A percentile compares a stretch with the other conserved stretches of the same genome.
These are phyloP conservation scores for Anguilla japonica DNA, from an alignment of 2,113 vertebrate species.

Conservation along the genomic window DNA sequence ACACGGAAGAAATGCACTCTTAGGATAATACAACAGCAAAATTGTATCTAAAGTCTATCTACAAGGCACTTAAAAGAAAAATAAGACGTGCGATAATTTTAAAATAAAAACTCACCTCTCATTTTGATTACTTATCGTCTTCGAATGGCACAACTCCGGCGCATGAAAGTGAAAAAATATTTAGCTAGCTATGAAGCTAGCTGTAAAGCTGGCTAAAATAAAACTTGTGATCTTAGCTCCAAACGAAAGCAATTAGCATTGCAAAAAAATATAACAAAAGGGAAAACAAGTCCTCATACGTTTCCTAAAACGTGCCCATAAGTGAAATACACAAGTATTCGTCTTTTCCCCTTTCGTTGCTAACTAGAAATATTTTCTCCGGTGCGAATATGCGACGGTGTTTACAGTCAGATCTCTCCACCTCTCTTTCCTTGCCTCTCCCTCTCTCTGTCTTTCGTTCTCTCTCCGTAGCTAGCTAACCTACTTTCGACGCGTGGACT, in stretches of 20 bases:
- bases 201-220: constrained; percentile 15
- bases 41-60: neutral
- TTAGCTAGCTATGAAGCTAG: constrained; percentile 25
- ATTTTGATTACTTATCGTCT: constrained; percentile 53
- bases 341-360: neutral
- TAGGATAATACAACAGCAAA: neutral
- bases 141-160: constrained; percentile 34
- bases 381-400: neutral
- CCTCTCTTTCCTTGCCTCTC: constrained; percentile 47
- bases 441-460: constrained; percentile 59
- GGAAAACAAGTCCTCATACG: neutral
- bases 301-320: neutral
- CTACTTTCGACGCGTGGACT: constrained; percentile 75
- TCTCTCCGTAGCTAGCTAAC: constrained; percentile 73
- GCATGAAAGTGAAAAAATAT: constrained; percentile 25
- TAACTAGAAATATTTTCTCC: neutral
- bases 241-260: constrained; percentile 20
- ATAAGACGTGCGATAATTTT: neutral
- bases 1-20: neutral
- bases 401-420: constrained; percentile 24
- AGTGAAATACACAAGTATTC: neutral
- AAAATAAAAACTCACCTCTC: constrained; percentile 65
- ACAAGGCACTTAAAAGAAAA: neutral
- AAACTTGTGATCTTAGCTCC: constrained; percentile 20
- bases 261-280: neutral